Percentiles rank a stretch among this genome's conserved stretches.
These are phyloP conservation scores for Peromyscus maniculatus DNA, from an alignment of 2,113 vertebrate genomes.

Conservation along the genomic window DNA sequence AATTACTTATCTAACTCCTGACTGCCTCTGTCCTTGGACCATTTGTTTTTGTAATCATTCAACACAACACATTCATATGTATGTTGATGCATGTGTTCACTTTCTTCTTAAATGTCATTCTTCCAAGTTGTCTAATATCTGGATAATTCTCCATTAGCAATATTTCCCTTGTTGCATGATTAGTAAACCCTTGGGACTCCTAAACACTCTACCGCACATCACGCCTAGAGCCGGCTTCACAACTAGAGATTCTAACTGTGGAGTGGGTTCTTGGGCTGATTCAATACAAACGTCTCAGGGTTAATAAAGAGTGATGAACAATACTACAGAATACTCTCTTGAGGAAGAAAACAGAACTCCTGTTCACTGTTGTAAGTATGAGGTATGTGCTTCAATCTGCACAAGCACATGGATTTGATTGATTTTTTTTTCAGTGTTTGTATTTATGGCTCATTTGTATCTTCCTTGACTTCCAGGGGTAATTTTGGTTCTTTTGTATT, in stretches of 20 bases:
- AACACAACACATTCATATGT: not conserved
- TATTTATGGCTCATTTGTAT: not conserved
- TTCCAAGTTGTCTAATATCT: not conserved
- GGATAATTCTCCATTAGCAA: not conserved
- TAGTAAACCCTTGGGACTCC: rapidly evolving
- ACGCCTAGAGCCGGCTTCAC: not conserved
- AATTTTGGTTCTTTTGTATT: not conserved
- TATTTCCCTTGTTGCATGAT: not conserved
- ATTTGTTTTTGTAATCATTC: not conserved
- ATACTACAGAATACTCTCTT: not conserved
- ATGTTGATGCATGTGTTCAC: not conserved
- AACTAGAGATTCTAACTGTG: not conserved
- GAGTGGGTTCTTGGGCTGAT: not conserved
- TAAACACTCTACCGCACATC: not conserved
- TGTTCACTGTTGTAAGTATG: not conserved
- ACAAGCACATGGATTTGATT: not conserved
- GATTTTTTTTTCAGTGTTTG: not conserved
- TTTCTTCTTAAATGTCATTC: not conserved
- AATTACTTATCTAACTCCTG: not conserved
- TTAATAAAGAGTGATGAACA: not conserved
- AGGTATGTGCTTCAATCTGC: not conserved
- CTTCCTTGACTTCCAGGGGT: not conserved
- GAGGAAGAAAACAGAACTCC: not conserved
- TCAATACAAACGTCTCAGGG: not conserved
- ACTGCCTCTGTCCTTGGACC: not conserved